Conservation (phyloP, 2,888 invertebrate genomes). For the Rhagonycha lutea region DNA sequence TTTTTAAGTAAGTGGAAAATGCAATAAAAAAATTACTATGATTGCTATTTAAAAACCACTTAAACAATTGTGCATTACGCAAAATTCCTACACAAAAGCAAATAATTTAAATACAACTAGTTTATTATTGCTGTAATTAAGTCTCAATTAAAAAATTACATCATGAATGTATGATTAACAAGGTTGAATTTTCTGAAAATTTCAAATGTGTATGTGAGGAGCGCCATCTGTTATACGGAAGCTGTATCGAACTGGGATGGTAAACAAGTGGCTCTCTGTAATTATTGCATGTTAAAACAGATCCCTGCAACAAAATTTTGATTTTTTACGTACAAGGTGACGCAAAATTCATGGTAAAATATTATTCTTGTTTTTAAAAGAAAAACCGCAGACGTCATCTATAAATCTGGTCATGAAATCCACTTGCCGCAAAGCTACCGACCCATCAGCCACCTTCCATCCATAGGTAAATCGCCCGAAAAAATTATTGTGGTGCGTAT, state of each 20-base stretch:
- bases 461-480: no score
- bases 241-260: background rate
- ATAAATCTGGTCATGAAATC: no score
- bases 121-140: slow-evolving; percentile 20
- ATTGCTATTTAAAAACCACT: background rate
- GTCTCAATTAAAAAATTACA: slow-evolving; percentile 22
- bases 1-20: background rate
- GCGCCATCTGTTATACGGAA: background rate
- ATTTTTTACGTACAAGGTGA: no score
- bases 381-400: no score
- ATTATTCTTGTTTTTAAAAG: no score
- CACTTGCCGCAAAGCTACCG: no score
- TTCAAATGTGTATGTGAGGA: background rate
- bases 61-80: slow-evolving; percentile 16
- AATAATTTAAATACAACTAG: slow-evolving; percentile 21
- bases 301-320: background rate
- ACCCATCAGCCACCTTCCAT: no score
- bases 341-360: no score
- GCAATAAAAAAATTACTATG: background rate
- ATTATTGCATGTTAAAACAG: background rate
- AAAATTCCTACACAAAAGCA: slow-evolving; percentile 16
- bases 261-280: background rate
- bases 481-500: no score
- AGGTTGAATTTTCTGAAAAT: slow-evolving; percentile 4
- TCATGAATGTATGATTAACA: slow-evolving; percentile 17